phyloP scores from a whole-genome alignment of 2,797 vertebrate species.

The Leptoclinus maculatus region DNA sequence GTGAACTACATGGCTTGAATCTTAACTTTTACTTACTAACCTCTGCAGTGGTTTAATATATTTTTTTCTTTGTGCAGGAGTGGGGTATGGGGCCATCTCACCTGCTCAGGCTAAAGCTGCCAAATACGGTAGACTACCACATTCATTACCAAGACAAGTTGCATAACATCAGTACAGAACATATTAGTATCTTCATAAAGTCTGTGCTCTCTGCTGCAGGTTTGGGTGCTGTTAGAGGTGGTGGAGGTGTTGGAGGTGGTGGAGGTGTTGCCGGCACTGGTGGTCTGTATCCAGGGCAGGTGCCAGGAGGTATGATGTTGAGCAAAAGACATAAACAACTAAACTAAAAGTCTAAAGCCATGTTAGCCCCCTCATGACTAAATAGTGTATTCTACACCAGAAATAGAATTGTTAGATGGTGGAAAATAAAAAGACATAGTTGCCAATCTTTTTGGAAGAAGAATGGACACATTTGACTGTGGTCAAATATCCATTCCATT shows the following conservation, averaged over 20 bases:
- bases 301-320: too few relatives aligned
- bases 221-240: slow-evolving; percentile 4
- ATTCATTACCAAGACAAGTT: slow-evolving; percentile 22
- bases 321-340: too few relatives aligned
- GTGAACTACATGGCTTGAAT: neutral
- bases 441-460: too few relatives aligned
- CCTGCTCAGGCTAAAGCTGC: slow-evolving; percentile 90
- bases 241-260: slow-evolving; percentile 20
- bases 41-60: too few relatives aligned
- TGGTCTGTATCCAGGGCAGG: neutral
- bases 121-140: slow-evolving; percentile 85
- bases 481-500: too few relatives aligned
- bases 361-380: too few relatives aligned
- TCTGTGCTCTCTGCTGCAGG: slow-evolving; percentile 47
- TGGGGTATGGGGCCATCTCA: slow-evolving; percentile 83
- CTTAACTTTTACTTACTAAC: too few relatives aligned
- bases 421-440: neutral
- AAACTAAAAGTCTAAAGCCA: too few relatives aligned
- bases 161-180: neutral
- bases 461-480: too few relatives aligned
- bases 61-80: slow-evolving; percentile 69
- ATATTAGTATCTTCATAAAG: neutral
- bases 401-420: neutral
- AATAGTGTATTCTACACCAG: neutral
- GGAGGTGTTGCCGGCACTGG: neutral